Percentiles rank a stretch among this genome's conserved stretches.
phyloP scores from a whole-genome alignment of 2,797 vertebrate species.

The Bryconaethiops microstoma region DNA sequence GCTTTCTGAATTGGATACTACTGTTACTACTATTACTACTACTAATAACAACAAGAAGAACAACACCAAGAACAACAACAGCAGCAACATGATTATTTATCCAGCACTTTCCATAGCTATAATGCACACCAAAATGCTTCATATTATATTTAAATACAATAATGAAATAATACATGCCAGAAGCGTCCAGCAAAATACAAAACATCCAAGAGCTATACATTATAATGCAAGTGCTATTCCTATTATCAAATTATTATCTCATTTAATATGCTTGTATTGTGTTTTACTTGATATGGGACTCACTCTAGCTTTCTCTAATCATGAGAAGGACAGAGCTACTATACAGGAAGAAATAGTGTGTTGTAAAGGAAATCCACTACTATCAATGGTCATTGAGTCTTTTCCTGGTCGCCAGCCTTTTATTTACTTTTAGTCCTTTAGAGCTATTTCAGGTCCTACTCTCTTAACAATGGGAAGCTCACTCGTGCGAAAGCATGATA shows the following conservation, averaged over 20 bases:
- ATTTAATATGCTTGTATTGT: neutral
- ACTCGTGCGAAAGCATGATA: neutral
- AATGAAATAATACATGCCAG: too few species aligned
- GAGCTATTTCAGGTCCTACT: slow-evolving; percentile 20
- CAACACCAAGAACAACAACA: too few species aligned
- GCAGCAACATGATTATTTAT: too few species aligned
- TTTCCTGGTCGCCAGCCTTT: slow-evolving; percentile 39
- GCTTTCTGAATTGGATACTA: neutral
- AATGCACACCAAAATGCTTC: too few species aligned
- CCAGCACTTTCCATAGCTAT: too few species aligned
- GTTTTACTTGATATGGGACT: neutral
- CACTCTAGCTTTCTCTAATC: neutral
- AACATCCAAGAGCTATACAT: too few species aligned
- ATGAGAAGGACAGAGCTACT: neutral
- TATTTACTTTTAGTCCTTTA: slow-evolving; percentile 15
- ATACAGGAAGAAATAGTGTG: slow-evolving; percentile 57
- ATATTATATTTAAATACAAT: too few species aligned
- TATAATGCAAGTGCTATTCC: too few species aligned
- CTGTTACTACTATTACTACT: neutral
- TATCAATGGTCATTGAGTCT: slow-evolving; percentile 31
- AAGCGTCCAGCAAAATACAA: too few species aligned
- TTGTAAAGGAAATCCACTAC: slow-evolving; percentile 42
- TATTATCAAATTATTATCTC: neutral
- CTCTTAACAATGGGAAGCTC: slow-evolving; percentile 4
- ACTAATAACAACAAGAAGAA: neutral